Evolutionary conservation across 2,113 vertebrate genomes (phyloP), one percentile per base, ranked within the genome.

Genomic region (Toxostoma redivivum): DNA sequence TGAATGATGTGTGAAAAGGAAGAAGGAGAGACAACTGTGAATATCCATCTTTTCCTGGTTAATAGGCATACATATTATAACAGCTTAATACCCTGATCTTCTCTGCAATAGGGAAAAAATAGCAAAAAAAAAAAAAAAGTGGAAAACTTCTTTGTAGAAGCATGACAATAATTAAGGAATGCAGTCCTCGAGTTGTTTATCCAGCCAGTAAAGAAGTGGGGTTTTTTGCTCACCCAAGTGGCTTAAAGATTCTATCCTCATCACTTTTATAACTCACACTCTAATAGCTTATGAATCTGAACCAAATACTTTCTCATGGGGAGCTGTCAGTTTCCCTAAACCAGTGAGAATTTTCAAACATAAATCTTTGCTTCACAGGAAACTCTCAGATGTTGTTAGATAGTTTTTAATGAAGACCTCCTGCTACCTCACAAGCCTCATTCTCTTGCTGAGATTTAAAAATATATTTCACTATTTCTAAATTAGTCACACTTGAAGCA

Each of bases 401-500:
- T 44, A 31, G 48, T 71, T 93, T 91, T 91, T 71, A 81, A 74
- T 23, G 6, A 82, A 81, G 48, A 31, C 40, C 60, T 85, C 57
- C 53, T 66, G 44, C 53, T 70, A 71, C n/a, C 31, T 77, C 76
- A 27, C 1, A 9, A 81, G n/a, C n/a, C 50, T 37, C 44, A 53
- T 71, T 86, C 25, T 57, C 78, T 78, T 73, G 22, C 19, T 66
- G 47, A 79, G 77, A 64, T 86, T 81, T 84, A 70, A 95, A 81
- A 89, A 54, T 54, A 78, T 19, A 60, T 86, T 74, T 35, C 21
- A 27, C 31, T 64, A 27, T 76, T 91, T 86, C 58, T 86, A 79
- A 93, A 96, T 88, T 73, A 88, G 79, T 81, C 73, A 92, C 56
- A 86, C 67, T 81, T 64, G 28, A 85, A 85, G 27, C 40, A 79